These are phyloP conservation scores for Corbicula japonica DNA, from an alignment of 2,888 invertebrate species.

Conservation along the genomic window DNA sequence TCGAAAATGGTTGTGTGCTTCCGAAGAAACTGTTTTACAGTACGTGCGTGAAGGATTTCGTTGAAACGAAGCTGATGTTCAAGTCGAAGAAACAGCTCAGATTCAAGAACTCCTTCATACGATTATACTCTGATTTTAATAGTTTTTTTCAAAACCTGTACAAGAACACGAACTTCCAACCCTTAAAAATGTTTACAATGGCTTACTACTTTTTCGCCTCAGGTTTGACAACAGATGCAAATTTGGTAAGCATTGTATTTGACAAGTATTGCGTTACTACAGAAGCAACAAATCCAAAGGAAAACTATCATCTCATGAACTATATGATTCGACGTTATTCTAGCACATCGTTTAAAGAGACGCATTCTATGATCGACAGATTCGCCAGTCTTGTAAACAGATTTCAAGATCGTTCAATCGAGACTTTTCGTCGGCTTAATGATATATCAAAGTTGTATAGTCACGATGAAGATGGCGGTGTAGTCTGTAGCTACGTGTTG, in stretches of 20 bases:
- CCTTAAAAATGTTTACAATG: slow-evolving; percentile 23
- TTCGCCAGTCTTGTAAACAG: neutral
- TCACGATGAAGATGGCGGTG: slow-evolving; percentile 25
- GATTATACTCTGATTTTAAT: slow-evolving; percentile 16
- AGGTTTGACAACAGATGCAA: slow-evolving; percentile 3
- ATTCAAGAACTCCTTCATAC: slow-evolving; percentile 4
- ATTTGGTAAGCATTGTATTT: slow-evolving; percentile 3
- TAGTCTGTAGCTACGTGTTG: slow-evolving; percentile 20
- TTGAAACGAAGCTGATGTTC: neutral
- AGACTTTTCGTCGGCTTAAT: slow-evolving; percentile 6
- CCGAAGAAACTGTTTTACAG: neutral
- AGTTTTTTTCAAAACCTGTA: slow-evolving; percentile 28
- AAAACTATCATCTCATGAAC: slow-evolving; percentile 15
- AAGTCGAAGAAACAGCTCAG: neutral
- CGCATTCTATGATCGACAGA: neutral
- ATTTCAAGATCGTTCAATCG: slow-evolving; percentile 1
- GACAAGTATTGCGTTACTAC: slow-evolving; percentile 14
- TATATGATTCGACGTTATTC: slow-evolving; percentile 19
- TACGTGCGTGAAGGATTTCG: slow-evolving; percentile 8
- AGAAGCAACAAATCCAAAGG: slow-evolving; percentile 16
- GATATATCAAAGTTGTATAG: slow-evolving; percentile 13
- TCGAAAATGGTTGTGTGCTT: slow-evolving; percentile 13
- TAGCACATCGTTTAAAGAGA: neutral
- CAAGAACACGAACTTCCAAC: slow-evolving; percentile 16
- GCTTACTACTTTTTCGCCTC: slow-evolving; percentile 18